Conservation (phyloP, 2,797 vertebrate genomes). For the Arrhamphus sclerolepis region DNA sequence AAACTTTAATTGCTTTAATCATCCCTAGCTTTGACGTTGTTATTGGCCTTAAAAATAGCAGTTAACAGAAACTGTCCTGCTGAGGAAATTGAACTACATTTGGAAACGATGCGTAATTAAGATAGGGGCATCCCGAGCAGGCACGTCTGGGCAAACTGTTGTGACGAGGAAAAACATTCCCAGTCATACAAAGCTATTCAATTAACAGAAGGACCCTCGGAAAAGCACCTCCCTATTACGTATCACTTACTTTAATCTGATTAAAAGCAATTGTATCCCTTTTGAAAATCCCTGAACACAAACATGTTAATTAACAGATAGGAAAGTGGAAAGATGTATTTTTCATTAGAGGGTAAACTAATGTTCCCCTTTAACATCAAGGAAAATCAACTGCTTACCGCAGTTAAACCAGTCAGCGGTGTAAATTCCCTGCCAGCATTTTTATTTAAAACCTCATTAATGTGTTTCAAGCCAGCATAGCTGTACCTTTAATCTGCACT, state of each 20-base stretch:
- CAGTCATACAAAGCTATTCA: slow-evolving; percentile 84
- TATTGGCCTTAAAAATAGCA: slow-evolving; percentile 92
- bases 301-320: slow-evolving; percentile 87
- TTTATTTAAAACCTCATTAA: slow-evolving; percentile 84
- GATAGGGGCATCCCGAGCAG: slow-evolving; percentile 81
- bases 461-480: slow-evolving; percentile 79
- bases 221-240: slow-evolving; percentile 83
- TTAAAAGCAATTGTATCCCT: slow-evolving; percentile 79
- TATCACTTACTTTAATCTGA: slow-evolving; percentile 87
- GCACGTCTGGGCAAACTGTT: slow-evolving; percentile 73
- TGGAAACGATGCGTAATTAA: slow-evolving; percentile 87
- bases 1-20: slow-evolving; percentile 99
- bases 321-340: slow-evolving; percentile 82
- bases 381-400: slow-evolving; percentile 78
- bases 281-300: slow-evolving; percentile 80
- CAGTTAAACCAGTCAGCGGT: slow-evolving; percentile 79
- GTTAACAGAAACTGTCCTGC: slow-evolving; percentile 91
- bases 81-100: slow-evolving; percentile 89
- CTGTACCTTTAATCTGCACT: slow-evolving; percentile 92
- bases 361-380: slow-evolving; percentile 81
- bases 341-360: slow-evolving; percentile 81
- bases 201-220: slow-evolving; percentile 84
- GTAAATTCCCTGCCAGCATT: slow-evolving; percentile 81
- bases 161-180: slow-evolving; percentile 83
- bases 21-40: slow-evolving; percentile 91